Conservation (phyloP, 2,888 invertebrate genomes). For the Phrixothrix hirtus region DNA sequence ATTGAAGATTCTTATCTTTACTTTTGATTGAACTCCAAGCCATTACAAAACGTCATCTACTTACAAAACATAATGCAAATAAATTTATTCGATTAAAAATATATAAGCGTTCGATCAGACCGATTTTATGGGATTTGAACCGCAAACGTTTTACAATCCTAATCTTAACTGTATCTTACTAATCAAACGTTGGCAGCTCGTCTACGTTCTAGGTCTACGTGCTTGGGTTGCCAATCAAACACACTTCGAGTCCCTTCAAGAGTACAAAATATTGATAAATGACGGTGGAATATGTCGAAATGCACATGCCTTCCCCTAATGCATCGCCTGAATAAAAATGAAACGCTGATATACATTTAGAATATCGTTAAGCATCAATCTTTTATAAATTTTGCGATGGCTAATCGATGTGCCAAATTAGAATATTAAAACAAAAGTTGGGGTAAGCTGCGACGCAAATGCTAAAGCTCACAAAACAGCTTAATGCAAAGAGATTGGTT, state of each 20-base stretch:
- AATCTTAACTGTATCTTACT: conserved; percentile 46
- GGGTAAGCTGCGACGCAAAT: too few relatives aligned
- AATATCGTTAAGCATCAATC: conserved; percentile 1
- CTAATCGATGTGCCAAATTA: too few relatives aligned
- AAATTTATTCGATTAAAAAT: conserved; percentile 21
- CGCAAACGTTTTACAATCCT: conserved; percentile 34
- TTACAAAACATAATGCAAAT: conserved; percentile 16
- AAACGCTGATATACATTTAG: conserved; percentile 11
- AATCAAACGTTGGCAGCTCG: conserved; percentile 28
- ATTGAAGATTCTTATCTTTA: too few relatives aligned
- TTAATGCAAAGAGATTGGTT: too few relatives aligned
- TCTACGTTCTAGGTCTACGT: conserved; percentile 39
- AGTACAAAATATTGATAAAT: conserved; percentile 43
- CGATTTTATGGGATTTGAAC: conserved; percentile 18
- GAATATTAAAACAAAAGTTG: too few relatives aligned
- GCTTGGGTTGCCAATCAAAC: conserved; percentile 45
- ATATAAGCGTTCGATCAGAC: conserved; percentile 22
- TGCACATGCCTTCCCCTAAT: conserved; percentile 30
- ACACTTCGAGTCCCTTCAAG: conserved; percentile 39
- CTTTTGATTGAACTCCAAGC: too few relatives aligned
- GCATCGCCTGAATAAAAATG: conserved; percentile 2
- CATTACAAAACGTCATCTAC: too few relatives aligned
- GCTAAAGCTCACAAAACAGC: too few relatives aligned
- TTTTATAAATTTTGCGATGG: too few relatives aligned
- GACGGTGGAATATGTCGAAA: conserved; percentile 39